Percentiles rank a stretch among this genome's conserved stretches.
phyloP scores from a whole-genome alignment of 2,797 vertebrate species.

The Enteromius afrohamiltoni region DNA sequence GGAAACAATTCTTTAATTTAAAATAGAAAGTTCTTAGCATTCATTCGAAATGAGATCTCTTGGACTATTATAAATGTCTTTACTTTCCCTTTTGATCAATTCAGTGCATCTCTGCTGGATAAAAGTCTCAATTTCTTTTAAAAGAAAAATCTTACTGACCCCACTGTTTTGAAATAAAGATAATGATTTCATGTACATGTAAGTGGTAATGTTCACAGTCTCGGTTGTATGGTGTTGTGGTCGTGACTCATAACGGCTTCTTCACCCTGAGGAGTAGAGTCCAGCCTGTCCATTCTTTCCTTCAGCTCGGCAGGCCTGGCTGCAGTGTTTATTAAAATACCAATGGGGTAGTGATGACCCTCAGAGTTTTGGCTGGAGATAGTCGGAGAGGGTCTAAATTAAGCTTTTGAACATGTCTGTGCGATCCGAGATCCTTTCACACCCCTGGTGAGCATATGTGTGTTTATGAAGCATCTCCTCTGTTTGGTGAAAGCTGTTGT shows the following conservation, averaged over 20 bases:
- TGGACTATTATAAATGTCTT: too few species aligned
- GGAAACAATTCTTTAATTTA: too few species aligned
- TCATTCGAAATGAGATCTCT: too few species aligned
- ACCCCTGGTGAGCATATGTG: conserved; percentile 44
- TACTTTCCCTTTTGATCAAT: too few species aligned
- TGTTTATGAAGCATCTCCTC: conserved; percentile 37
- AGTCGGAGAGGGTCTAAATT: conserved; percentile 47
- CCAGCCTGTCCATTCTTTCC: conserved; percentile 20
- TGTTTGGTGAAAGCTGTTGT: conserved; percentile 55
- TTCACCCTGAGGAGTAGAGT: conserved; percentile 35
- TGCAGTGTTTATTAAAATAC: conserved; percentile 46
- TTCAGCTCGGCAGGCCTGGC: conserved; percentile 37
- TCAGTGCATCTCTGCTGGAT: too few species aligned
- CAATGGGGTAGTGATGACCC: conserved; percentile 43
- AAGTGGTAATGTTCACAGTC: background rate
- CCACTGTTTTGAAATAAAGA: background rate
- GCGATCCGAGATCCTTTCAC: conserved; percentile 21
- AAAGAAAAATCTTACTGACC: background rate
- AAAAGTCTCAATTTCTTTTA: too few species aligned
- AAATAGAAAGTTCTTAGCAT: too few species aligned
- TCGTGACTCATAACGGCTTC: conserved; percentile 52
- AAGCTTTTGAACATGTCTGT: conserved; percentile 40
- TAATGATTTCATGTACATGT: background rate
- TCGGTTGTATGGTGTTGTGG: conserved; percentile 11
- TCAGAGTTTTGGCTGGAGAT: conserved; percentile 51